phyloP scores from a whole-genome alignment of 1,140 invertebrate species.

The Dufourea novaeangliae region DNA sequence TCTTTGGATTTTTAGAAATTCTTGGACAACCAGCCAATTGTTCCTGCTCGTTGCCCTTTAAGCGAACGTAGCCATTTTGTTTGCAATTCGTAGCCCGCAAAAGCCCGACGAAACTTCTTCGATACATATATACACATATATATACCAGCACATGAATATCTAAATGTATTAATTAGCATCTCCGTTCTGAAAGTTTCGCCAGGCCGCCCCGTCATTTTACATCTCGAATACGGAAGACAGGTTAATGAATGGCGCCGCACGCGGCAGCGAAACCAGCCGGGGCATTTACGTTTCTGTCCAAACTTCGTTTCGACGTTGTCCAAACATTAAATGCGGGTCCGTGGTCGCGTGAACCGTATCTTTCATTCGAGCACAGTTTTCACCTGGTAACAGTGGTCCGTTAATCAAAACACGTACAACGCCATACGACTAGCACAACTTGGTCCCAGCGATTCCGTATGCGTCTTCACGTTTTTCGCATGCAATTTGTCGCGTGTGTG shows the following conservation, averaged over 20 bases:
- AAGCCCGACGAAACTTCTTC: slow-evolving; percentile 37
- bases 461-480: no score
- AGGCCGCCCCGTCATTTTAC: slow-evolving; percentile 5
- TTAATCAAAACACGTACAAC: neutral
- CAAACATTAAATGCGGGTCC: neutral
- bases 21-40: slow-evolving; percentile 26
- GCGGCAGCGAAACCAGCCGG: slow-evolving; percentile 1
- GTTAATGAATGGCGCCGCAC: slow-evolving; percentile 15
- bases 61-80: slow-evolving; percentile 17
- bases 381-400: neutral
- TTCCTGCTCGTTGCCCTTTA: neutral
- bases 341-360: no score
- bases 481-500: no score
- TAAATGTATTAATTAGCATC: slow-evolving; percentile 50
- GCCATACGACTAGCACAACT: no score
- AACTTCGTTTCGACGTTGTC: neutral
- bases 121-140: slow-evolving; percentile 34
- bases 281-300: neutral
- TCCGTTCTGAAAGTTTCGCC: slow-evolving; percentile 26
- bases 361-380: neutral
- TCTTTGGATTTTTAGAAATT: slow-evolving; percentile 10
- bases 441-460: no score
- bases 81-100: slow-evolving; percentile 3
- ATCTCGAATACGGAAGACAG: slow-evolving; percentile 3
- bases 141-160: slow-evolving; percentile 44